These are phyloP conservation scores for Micronycteris hirsuta DNA, from an alignment of 2,113 vertebrate genomes.

Conservation along the genomic window DNA sequence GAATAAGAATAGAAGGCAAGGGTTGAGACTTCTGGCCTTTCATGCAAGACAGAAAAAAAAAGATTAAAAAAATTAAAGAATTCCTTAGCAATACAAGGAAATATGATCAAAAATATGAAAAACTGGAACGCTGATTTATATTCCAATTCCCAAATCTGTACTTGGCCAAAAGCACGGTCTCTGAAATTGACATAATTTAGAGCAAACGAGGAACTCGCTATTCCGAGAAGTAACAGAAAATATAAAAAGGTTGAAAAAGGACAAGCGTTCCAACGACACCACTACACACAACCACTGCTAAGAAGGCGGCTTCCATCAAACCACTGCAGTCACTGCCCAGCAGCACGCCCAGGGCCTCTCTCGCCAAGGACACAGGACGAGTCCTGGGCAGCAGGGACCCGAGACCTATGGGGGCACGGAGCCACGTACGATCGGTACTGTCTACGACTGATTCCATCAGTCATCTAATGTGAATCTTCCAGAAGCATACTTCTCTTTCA, in stretches of 20 bases:
- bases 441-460: not conserved
- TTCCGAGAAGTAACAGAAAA: constrained; percentile 17
- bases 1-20: not conserved
- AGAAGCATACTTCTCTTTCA: not conserved
- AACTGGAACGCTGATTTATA: not conserved
- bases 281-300: not conserved
- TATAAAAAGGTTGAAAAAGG: not conserved
- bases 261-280: not conserved
- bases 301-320: not conserved
- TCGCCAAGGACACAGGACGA: not conserved
- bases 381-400: fast-evolving
- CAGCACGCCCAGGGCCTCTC: not conserved
- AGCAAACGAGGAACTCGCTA: not conserved
- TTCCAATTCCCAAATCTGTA: not conserved
- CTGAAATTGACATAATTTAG: not conserved
- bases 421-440: not conserved
- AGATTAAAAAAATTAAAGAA: not conserved
- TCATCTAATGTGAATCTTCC: not conserved
- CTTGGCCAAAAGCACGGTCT: not conserved
- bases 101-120: not conserved
- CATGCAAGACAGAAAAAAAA: not conserved
- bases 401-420: not conserved
- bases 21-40: not conserved
- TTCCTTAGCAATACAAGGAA: not conserved
- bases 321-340: not conserved